A percentile compares a stretch with the other conserved stretches of the same genome.
These are phyloP conservation scores for Tethea ocularis DNA, from an alignment of 2,888 invertebrate genomes.

Conservation along the genomic window DNA sequence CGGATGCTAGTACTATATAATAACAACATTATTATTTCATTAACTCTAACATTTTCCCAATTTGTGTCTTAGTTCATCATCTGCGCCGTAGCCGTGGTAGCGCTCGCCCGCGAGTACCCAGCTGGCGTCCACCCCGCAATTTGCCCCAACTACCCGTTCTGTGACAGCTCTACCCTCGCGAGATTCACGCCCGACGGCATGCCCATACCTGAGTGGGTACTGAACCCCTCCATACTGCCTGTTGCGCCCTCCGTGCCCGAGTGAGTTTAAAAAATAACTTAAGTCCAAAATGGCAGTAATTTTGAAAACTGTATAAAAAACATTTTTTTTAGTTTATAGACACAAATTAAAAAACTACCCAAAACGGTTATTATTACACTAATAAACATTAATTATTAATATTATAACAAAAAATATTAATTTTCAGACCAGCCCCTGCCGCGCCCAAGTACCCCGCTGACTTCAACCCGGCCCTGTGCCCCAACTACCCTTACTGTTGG, in stretches of 20 bases:
- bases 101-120: slow-evolving; percentile 79
- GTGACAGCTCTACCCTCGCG: slow-evolving; percentile 71
- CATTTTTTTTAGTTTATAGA: no score
- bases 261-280: slow-evolving; percentile 45
- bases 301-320: no score
- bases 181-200: slow-evolving; percentile 71
- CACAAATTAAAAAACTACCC: no score
- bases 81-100: slow-evolving; percentile 68
- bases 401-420: no score
- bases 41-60: no score
- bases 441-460: slow-evolving; percentile 79
- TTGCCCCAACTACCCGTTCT: slow-evolving; percentile 85
- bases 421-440: slow-evolving; percentile 56
- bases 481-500: slow-evolving; percentile 84
- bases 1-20: no score
- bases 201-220: slow-evolving; percentile 76
- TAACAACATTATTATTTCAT: no score
- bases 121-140: slow-evolving; percentile 83
- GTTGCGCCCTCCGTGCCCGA: slow-evolving; percentile 46
- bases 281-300: no score
- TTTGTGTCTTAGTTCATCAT: slow-evolving; percentile 63
- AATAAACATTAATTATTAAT: no score
- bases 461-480: slow-evolving; percentile 80
- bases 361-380: no score
- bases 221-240: slow-evolving; percentile 58